Base-by-base conservation (phyloP, 2,888 invertebrate genomes). In the Chrysodeixis includens region DNA sequence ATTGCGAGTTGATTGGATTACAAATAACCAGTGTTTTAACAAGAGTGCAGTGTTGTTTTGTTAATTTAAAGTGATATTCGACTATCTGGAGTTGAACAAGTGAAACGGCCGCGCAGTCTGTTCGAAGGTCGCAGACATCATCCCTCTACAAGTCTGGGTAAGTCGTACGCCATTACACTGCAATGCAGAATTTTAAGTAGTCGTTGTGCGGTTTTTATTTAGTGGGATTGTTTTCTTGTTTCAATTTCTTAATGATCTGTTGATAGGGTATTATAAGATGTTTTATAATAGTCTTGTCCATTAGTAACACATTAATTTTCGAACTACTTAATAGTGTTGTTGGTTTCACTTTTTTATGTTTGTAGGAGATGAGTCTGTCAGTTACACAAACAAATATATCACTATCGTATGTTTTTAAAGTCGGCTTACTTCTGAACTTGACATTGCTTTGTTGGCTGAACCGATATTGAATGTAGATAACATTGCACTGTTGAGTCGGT, bases 31-130 rank as follows among this genome's bases (percentile, higher is more conserved):
- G 52, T 65, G 58, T 30, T 44, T 22, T 49, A 32, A 40, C 30
- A 7, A 20, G 7, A 69, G 61, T 14, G 12, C 18, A 7, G 40
- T 35, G 10, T 62, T 30, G 64, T 30, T 63, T 57, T 9, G 53
- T 62, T 18, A 53, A 60, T 56, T 12, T 44, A 40, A 52, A 35
- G 12, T 12, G 30, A 22, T 59, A 22, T 20, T 53, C 64, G 52
- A 30, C 22, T 20, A 51, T 61, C 22, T 14, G 14, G 4, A 16
- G 20, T 55, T 22, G 52, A 46, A 40, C 20, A 54, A 74, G 56
- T 72, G 30, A 56, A 76, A 61, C 67, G 1, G 16, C 8, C 52
- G 53, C 49, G 69, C 56, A 61, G 58, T 74, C 56, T 65, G 52
- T 14, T 54, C 57, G 52, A 58, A 62, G 62, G 44, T 63, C 63